Base-by-base conservation (phyloP, 53 echinoderm and acorn worm genomes). In the Paelopatides confundens region DNA sequence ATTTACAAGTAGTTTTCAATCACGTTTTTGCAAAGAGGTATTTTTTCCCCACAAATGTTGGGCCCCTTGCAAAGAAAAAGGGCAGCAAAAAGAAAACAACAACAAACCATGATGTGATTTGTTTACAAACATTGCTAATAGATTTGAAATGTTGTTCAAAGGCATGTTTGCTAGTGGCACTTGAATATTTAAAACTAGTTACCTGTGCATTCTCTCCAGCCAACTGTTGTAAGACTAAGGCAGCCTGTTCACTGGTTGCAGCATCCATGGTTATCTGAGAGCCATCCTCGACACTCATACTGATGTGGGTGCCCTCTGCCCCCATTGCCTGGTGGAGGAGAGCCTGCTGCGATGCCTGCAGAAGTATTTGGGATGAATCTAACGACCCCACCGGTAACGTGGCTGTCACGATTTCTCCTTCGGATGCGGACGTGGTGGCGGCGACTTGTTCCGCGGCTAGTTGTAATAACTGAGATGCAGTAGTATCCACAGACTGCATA, bases 221-320 rank as follows among this genome's bases (percentile, higher is more conserved):
- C 23, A 96, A 77, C 86, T 96, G 93, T 65, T 96, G 96, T 58
- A 94, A 83, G 58, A 94, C 94, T 5, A 96, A 82, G 0, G 94
- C 96, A 2, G 93, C 96, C 90, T 96, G 96, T 88, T 96, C 96
- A 39, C 93, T 94, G 66, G 93, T 94, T 48, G 96, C 91, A 8
- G 89, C 86, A 68, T 93, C 88, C 91, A 94, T 89, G 35, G 90
- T 94, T 37, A 90, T 93, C 82, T 93, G 86, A 3, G 86, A 81
- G 23, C 77, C 70, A 2, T 77, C 86, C 47, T 74, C 69, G 8
- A 48, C 66, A 9, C 53, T 74, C 88, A 87, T 76, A 32, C 35
- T 47, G 47, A 78, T 68, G 13, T 74, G 86, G 37, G 82, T 39
- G 0, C 82, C 71, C 82, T 88, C 88, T 6, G 66, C 76, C 4